phyloP scores from a whole-genome alignment of 1,140 invertebrate genomes.

The Drosophila repletoides region DNA sequence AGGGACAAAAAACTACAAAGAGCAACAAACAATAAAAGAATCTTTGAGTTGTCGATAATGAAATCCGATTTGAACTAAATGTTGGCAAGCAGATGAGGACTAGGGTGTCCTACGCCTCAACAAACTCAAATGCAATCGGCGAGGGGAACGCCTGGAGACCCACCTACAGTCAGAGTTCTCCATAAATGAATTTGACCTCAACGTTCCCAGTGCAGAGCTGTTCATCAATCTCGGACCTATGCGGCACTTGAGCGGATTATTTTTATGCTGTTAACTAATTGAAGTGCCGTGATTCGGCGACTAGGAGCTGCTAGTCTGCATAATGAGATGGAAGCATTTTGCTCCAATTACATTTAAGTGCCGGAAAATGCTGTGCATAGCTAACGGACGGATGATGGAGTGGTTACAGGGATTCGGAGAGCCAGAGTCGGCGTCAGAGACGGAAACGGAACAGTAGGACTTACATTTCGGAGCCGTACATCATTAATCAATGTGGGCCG shows the following conservation, averaged over 20 bases:
- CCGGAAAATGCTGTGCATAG: conserved; percentile 72
- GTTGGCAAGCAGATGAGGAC: background rate
- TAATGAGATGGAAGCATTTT: conserved; percentile 76
- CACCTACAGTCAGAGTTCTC: background rate
- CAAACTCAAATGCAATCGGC: conserved; percentile 34
- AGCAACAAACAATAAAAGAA: conserved; percentile 16
- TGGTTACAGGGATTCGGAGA: conserved; percentile 12
- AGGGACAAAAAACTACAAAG: conserved; percentile 5
- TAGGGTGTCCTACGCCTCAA: conserved; percentile 8
- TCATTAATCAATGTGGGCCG: conserved; percentile 67
- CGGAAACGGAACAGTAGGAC: conserved; percentile 2
- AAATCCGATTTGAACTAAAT: conserved; percentile 66
- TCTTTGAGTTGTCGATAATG: conserved; percentile 69
- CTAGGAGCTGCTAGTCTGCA: conserved; percentile 36
- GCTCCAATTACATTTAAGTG: conserved; percentile 75
- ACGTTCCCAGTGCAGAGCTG: background rate
- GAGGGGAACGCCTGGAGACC: background rate
- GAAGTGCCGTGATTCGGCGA: conserved; percentile 64
- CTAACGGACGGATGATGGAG: conserved; percentile 47
- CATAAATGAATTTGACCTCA: too few species aligned
- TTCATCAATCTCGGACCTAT: conserved; percentile 37
- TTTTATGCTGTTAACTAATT: conserved; percentile 69
- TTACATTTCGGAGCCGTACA: conserved; percentile 30
- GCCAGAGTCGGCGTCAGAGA: background rate
- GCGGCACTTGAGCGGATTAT: conserved; percentile 37